Evolutionary conservation across 1,140 invertebrate genomes (phyloP), one percentile per base, ranked within the genome.

Genomic region (Achroia grisella): DNA sequence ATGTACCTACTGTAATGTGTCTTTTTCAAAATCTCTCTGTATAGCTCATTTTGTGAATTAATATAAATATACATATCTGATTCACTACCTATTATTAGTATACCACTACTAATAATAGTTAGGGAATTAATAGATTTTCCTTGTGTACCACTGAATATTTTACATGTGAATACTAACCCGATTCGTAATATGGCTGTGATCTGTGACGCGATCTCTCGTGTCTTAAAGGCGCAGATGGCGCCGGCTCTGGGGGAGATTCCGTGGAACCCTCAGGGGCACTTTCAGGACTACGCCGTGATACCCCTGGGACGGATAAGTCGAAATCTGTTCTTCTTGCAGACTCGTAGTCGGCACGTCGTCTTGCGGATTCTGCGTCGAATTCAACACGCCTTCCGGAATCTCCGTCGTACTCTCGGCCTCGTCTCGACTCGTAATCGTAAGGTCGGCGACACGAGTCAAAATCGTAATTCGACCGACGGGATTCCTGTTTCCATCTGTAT

Each of bases 151-250:
- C 6, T 23, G 6, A 23, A 23, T 23, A n/a, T n/a, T n/a, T n/a
- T 23, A 23, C 17, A 23, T 23, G 2, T 23, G 17, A 23, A 23
- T 23, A 67, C 62, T 62, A 47, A 82, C 80, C 77, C 51, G 80
- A 84, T 71, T 84, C 77, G 80, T 84, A 84, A 46, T 82, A 82
- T 42, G 69, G 74, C 52, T 84, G 80, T 4, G 76, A 70, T 30
- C 78, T 61, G 41, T 80, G 78, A 36, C 71, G 58, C 4, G 64
- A 48, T 52, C 70, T 70, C 13, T 82, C 78, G 45, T 75, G 72
- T 32, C 67, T 68, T 14, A 74, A 51, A 5, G 76, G 76, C n/a
- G 78, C 78, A 9, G 78, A 81, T 2, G 81, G 76, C 1, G 81
- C 78, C 0, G 81, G 81, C 44, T 82, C 81, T 8, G 78, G 78